Evolutionary conservation across 2,888 invertebrate species (phyloP).

Genomic region (Ophion ventricosus): DNA sequence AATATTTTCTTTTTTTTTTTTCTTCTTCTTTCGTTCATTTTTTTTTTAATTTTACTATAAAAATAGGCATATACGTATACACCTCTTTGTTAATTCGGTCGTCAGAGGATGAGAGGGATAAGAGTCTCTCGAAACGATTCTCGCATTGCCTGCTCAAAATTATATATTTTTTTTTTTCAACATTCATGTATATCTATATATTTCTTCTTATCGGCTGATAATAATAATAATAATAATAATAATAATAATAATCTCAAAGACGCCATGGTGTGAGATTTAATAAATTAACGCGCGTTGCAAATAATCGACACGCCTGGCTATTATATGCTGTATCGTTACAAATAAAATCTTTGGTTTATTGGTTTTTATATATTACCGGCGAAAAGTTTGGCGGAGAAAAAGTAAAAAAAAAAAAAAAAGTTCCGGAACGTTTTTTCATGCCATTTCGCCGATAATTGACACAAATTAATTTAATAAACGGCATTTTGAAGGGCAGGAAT

Average conservation of each 20-base stretch:
- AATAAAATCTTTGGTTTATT: conserved; percentile 60
- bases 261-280: conserved; percentile 19
- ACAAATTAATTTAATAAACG: no score
- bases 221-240: no score
- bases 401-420: no score
- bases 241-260: conserved; percentile 30
- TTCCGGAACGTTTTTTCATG: no score
- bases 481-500: no score
- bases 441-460: no score
- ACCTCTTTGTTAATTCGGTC: conserved; percentile 63
- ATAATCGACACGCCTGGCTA: conserved; percentile 16
- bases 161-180: conserved; percentile 33
- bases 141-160: conserved; percentile 9
- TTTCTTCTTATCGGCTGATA: conserved; percentile 17
- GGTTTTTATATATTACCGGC: no score
- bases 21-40: no score
- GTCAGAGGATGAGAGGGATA: conserved; percentile 54
- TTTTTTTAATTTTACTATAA: conserved; percentile 45
- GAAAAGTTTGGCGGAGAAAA: no score
- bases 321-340: conserved; percentile 16
- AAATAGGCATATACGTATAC: conserved; percentile 48
- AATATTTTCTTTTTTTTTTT: conserved; percentile 16
- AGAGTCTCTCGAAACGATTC: conserved; percentile 17
- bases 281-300: conserved; percentile 26
- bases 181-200: conserved; percentile 29